Evolutionary conservation across 2,888 invertebrate species (phyloP).

Genomic region (Torymus auratus): DNA sequence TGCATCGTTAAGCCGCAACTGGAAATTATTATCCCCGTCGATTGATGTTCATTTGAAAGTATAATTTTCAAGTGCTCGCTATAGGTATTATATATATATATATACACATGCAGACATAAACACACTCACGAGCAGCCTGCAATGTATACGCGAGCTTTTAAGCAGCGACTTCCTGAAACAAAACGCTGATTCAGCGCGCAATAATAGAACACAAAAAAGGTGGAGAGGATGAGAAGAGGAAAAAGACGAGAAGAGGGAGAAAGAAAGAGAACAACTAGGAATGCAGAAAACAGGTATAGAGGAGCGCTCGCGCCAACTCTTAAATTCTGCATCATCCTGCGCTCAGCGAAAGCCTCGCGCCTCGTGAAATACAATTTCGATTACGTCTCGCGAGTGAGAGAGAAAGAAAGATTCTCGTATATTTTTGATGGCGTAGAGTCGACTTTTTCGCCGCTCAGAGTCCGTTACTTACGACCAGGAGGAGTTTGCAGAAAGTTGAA

Average conservation of each 20-base stretch:
- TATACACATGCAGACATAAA: too few relatives aligned
- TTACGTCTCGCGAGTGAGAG: conserved; percentile 7
- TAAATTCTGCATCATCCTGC: conserved; percentile 35
- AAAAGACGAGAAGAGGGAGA: background rate
- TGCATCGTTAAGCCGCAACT: background rate
- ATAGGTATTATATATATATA: background rate
- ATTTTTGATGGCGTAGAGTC: background rate
- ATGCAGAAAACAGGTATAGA: conserved; percentile 50
- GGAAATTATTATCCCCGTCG: background rate
- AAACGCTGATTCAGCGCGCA: conserved; percentile 50
- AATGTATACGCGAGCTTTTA: conserved; percentile 12
- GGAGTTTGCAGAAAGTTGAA: background rate
- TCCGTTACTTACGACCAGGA: background rate
- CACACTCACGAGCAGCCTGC: background rate
- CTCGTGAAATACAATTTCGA: conserved; percentile 44
- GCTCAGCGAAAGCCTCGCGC: background rate
- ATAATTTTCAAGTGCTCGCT: conserved; percentile 42
- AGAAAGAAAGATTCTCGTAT: background rate
- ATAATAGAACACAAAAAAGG: conserved; percentile 28
- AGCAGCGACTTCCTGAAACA: conserved; percentile 44
- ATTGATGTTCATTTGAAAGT: conserved; percentile 38
- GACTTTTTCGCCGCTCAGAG: background rate
- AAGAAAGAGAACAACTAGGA: conserved; percentile 13
- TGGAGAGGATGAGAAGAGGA: background rate
- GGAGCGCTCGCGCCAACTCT: conserved; percentile 8